Percentiles rank a stretch among this genome's conserved stretches.
Evolutionary conservation across 1,140 invertebrate species (phyloP).

Genomic region (Babylonia areolata): DNA sequence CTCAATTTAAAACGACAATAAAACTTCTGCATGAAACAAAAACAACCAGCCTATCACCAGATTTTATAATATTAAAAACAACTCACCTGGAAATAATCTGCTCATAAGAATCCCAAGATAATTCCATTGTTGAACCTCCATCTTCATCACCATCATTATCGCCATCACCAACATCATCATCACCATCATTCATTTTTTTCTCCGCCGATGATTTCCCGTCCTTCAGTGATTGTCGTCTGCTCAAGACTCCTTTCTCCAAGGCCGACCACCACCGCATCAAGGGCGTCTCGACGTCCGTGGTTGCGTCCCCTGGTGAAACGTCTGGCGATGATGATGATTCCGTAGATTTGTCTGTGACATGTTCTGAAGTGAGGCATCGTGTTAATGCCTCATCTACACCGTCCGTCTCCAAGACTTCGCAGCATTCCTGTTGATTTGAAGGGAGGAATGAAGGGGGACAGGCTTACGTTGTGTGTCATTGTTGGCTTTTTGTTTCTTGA

Average conservation of each 20-base stretch:
- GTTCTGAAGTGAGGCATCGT: not conserved
- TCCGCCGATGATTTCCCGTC: too few relatives aligned
- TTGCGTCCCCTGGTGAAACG: not conserved
- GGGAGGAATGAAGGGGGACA: too few relatives aligned
- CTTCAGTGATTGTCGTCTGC: conserved; percentile 1
- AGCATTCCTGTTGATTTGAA: conserved; percentile 3
- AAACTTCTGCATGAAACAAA: too few relatives aligned
- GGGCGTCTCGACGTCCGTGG: not conserved
- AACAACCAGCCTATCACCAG: too few relatives aligned
- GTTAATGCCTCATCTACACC: not conserved
- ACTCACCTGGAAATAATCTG: not conserved
- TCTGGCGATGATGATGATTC: not conserved
- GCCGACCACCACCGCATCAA: not conserved
- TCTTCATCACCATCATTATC: not conserved
- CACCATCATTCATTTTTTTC: too few relatives aligned
- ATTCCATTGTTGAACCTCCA: not conserved
- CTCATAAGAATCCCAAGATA: not conserved
- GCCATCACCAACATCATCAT: too few relatives aligned
- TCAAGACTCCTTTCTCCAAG: not conserved
- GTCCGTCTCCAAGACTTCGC: not conserved
- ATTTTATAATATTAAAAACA: not conserved
- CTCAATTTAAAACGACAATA: too few relatives aligned
- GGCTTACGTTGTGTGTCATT: too few relatives aligned
- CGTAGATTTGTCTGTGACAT: not conserved
- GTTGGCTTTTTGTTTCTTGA: too few relatives aligned